Base-by-base conservation (phyloP, 2,113 vertebrate species). In the Saguinus imperator region DNA sequence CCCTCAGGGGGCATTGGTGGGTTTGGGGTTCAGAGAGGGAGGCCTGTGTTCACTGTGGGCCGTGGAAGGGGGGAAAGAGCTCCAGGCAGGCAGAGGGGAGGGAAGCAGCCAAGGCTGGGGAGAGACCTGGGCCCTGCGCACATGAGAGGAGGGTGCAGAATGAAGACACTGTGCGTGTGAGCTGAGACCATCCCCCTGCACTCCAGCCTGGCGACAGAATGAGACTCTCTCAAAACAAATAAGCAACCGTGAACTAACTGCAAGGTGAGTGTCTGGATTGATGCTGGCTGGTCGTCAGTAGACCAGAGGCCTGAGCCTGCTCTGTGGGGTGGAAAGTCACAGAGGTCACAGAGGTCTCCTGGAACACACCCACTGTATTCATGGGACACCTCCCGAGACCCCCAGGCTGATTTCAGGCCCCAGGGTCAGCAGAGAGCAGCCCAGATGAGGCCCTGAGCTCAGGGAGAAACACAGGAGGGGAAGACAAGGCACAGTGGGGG, bases 401-500 rank as follows among this genome's bases (percentile, higher is more conserved):
- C 37, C 25, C 37, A 11, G 48, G 18, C 16, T 40, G 4, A 1
- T 17, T 77, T 37, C 43, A 27, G 58, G 48, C 3, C 25, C 72
- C 16, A 13, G 20, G 16, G 50, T 66, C 52, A 10, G 10, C n/a
- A 21, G 75, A 0, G 1, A 35, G 35, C 14, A 20, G 1, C 1
- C 3, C 21, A 3, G 20, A n/a, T 1, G 0, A 4, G 55, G 3
- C 23, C 29, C 57, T 32, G 5, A 3, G 3, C 40, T 55, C 55
- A 3, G 18, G 64, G 23, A n/a, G 40, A 20, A 57, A 13, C 64
- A 4, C 5, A 3, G 2, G 76, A 21, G 8, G 57, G 16, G 17
- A 4, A 9, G 37, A 8, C 0, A 1, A 0, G 0, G 4, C 5
- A 4, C 20, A 6, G 70, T 37, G 0, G 0, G 7, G 35, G n/a